A percentile compares a stretch with the other conserved stretches of the same genome.
phyloP scores from a whole-genome alignment of 1,140 invertebrate genomes.

The fruit fly (Drosophila melanogaster) region Release_6_plus_ISO1_MT NT_033779.5:6204501-6205000 shows the following conservation, averaged over 20 bases:
- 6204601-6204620: too few species aligned
- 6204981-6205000: conserved; percentile 70
- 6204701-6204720: conserved; percentile 8
- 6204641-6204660: conserved; percentile 19
- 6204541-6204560: neutral
- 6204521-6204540: too few species aligned
- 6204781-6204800: conserved; percentile 22
- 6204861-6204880: conserved; percentile 17
- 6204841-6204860: conserved; percentile 75
- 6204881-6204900: too few species aligned
- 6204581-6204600: too few species aligned
- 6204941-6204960: neutral
- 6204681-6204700: conserved; percentile 23
- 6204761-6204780: conserved; percentile 53
- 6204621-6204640: neutral
- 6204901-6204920: too few species aligned
- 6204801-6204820: conserved; percentile 70
- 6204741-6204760: conserved; percentile 26
- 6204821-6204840: conserved; percentile 53
- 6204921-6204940: neutral
- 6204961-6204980: conserved; percentile 13
- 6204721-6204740: conserved; percentile 41
- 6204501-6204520: too few species aligned
- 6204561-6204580: neutral
- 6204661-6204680: conserved; percentile 8